Evolutionary conservation across 2,113 vertebrate genomes (phyloP), one percentile per base, ranked within the genome.

Genomic region (Microcebus lehilahytsara): DNA sequence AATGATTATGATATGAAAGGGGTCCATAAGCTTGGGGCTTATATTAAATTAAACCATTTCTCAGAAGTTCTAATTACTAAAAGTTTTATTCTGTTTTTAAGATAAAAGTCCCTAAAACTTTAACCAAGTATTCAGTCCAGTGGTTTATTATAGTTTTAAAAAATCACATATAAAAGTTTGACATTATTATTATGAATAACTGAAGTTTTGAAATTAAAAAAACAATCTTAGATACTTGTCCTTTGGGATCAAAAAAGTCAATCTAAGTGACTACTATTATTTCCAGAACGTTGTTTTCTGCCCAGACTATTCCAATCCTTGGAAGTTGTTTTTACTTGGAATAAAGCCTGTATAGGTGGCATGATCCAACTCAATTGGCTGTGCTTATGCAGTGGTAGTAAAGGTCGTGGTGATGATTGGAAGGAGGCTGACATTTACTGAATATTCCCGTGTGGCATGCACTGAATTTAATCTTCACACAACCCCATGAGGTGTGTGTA

Each of bases 61-160:
- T 93, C 58, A 85, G 37, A 81, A 89, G 72, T 56, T 53, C 84
- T 95, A 22, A 66, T 92, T 49, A 77, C 46, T 93, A 92, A 88
- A 96, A 93, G 67, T 71, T 56, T 87, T 93, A 66, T 53, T 88
- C 9, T 78, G 0, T 94, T 85, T 95, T 96, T 77, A 93, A 91
- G 66, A 80, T 9, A 81, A 37, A 95, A 72, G 3, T 86, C 25
- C 34, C 56, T 66, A 71, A 89, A 89, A 93, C n/a, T 62, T 85
- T 58, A 97, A 85, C 64, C 64, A 42, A 53, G 17, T 81, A 5
- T 69, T 89, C 51, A 96, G 30, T 81, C 46, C 46, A 78, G 10
- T 89, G 19, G 19, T 60, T 67, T 91, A 32, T 34, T 75, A 37
- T 66, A 72, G 42, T 42, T 74, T 92, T 69, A 20, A 78, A 85